Base-by-base conservation (phyloP, 2,113 vertebrate species). In the Barnardius zonarius region DNA sequence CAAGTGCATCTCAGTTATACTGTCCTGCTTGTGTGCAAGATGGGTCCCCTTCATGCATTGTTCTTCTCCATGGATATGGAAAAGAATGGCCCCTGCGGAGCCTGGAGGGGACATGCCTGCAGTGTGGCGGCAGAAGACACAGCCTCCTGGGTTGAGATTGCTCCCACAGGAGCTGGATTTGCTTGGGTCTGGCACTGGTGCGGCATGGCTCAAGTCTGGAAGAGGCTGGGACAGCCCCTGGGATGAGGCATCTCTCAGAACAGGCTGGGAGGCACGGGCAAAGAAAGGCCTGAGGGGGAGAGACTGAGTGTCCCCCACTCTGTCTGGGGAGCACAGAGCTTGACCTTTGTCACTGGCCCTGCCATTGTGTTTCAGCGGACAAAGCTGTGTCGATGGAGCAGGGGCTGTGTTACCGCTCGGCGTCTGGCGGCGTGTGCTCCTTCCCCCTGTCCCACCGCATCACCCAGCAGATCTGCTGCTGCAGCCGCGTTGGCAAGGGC, bases 381-480 rank as follows among this genome's bases (percentile, higher is more conserved):
- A 99, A 99, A 83, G 99, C 99, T 0, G 97, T 99, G 88, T 99
- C 99, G 1, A 97, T 98, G 97, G 98, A 98, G 86, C 98, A 97
- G 96, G 98, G 97, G 2, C 93, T 98, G 18, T 99, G 99, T 54
- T 99, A 98, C 96, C 98, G 99, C 83, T 97, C 98, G 0, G 96
- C 98, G 68, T 98, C 93, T 1, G 96, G 95, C 5, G 96, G 97
- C 4, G 74, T 97, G 74, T 99, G 99, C 86, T 96, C 98, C 44
- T 95, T 99, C 88, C 99, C 99, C 57, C 98, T 99, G 87, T 96
- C 98, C 72, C 98, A 98, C 91, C 98, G 77, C 97, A 99, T 99
- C 98, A 99, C 99, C 92, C 99, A 99, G 94, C 99, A 99, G 97
- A 99, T 99, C 95, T 99, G 99, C 97, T 99, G 99, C 98, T 99